phyloP scores from a whole-genome alignment of 2,113 vertebrate genomes.

The Sturnira hondurensis region DNA sequence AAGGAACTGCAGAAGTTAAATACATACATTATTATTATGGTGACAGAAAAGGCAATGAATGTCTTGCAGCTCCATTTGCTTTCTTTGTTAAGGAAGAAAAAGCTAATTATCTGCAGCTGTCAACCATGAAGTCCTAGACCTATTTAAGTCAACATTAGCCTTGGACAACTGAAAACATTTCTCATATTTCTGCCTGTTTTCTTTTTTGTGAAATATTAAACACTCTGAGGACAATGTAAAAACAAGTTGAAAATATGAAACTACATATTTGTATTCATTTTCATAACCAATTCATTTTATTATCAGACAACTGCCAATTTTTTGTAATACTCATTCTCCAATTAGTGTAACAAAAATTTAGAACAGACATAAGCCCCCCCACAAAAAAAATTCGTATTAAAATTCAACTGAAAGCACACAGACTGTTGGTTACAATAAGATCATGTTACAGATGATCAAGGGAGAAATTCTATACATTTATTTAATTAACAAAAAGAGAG shows the following conservation, averaged over 20 bases:
- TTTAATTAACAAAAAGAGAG: background rate
- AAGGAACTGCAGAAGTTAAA: slow-evolving; percentile 77
- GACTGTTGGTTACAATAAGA: background rate
- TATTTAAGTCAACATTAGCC: slow-evolving; percentile 72
- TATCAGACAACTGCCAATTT: slow-evolving; percentile 11
- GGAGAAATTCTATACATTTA: slow-evolving; percentile 15
- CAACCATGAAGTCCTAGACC: slow-evolving; percentile 71
- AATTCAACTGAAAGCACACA: background rate
- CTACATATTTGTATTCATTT: slow-evolving; percentile 17
- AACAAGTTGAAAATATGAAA: slow-evolving; percentile 47
- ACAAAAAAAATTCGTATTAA: background rate
- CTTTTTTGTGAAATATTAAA: slow-evolving; percentile 31
- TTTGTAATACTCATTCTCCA: slow-evolving; percentile 13
- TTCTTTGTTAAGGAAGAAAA: slow-evolving; percentile 78
- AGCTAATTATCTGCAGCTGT: slow-evolving; percentile 76
- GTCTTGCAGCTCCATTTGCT: slow-evolving; percentile 69
- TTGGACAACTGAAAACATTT: slow-evolving; percentile 75
- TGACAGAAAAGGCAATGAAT: slow-evolving; percentile 73
- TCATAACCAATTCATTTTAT: background rate
- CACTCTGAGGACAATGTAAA: slow-evolving; percentile 40
- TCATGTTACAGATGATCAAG: background rate
- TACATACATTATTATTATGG: slow-evolving; percentile 73
- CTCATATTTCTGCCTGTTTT: slow-evolving; percentile 52
- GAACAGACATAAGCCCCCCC: background rate
- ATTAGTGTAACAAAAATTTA: slow-evolving; percentile 33